A percentile compares a stretch with the other conserved stretches of the same genome.
Conservation (phyloP, 2,797 vertebrate species). For the Sciurus carolinensis region DNA sequence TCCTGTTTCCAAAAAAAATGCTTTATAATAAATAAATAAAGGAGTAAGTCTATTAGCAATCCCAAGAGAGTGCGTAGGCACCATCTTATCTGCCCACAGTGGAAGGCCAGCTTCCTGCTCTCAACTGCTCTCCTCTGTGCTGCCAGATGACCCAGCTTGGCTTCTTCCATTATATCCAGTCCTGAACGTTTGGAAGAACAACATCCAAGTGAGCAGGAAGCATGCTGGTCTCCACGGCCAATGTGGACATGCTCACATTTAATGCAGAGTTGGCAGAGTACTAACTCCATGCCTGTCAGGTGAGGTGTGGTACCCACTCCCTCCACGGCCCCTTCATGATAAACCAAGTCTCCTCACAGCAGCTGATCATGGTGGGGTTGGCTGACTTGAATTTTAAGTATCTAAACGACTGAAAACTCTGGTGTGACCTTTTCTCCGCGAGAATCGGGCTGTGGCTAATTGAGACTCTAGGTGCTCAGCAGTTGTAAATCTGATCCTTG, state of each 20-base stretch:
- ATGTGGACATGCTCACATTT: neutral
- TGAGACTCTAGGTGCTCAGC: constrained; percentile 82
- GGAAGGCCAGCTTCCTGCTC: neutral
- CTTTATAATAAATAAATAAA: neutral
- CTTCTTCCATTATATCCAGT: neutral
- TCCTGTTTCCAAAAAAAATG: too few species aligned
- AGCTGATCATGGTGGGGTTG: neutral
- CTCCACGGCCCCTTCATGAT: neutral
- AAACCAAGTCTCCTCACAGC: neutral
- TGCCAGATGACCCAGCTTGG: neutral
- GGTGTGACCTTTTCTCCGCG: constrained; percentile 83
- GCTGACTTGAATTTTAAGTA: constrained; percentile 76
- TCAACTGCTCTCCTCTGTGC: neutral
- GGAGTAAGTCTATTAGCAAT: neutral
- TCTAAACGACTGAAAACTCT: constrained; percentile 57
- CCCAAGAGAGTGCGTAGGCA: neutral
- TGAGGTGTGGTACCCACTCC: neutral
- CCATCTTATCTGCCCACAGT: neutral
- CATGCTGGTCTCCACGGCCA: neutral
- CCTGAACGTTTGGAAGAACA: neutral
- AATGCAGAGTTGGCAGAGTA: neutral
- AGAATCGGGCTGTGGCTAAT: constrained; percentile 78
- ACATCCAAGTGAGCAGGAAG: neutral
- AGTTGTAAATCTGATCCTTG: constrained; percentile 87
- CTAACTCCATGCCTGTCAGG: neutral